Conservation (phyloP, 1,140 invertebrate species). For the Philopotamus ludificatus region DNA sequence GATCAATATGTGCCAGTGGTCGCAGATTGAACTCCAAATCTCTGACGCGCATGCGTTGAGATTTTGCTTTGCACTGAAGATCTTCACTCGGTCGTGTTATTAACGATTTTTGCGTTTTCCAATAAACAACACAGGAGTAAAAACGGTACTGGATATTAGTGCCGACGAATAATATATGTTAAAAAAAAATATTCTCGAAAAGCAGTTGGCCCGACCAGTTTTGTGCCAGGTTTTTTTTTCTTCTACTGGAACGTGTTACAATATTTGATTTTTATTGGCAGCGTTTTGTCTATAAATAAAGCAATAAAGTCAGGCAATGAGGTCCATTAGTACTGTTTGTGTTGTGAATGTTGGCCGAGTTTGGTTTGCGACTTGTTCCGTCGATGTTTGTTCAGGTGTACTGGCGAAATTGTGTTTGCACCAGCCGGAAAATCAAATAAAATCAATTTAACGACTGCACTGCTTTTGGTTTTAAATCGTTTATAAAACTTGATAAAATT, state of each 20-base stretch:
- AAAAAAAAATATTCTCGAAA: neutral
- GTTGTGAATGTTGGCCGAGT: neutral
- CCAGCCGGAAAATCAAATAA: too few relatives aligned
- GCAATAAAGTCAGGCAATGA: neutral
- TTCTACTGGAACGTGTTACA: neutral
- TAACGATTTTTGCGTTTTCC: neutral
- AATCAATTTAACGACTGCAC: too few relatives aligned
- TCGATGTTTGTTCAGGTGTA: neutral
- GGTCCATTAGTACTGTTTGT: neutral
- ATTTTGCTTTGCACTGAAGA: too few relatives aligned
- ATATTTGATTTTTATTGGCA: neutral
- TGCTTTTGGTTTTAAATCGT: too few relatives aligned
- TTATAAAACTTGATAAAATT: too few relatives aligned
- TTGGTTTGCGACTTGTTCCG: neutral
- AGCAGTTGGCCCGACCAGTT: neutral
- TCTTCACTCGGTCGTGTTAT: neutral
- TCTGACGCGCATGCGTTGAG: too few relatives aligned
- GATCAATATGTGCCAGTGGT: too few relatives aligned
- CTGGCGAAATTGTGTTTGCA: too few relatives aligned
- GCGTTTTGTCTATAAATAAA: neutral
- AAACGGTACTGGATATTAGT: neutral
- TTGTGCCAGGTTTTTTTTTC: neutral
- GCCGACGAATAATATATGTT: neutral
- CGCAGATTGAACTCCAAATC: too few relatives aligned
- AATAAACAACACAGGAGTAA: too few relatives aligned